Evolutionary conservation across 2,888 invertebrate genomes (phyloP).

Genomic region (Hemicrepidius hirtus): DNA sequence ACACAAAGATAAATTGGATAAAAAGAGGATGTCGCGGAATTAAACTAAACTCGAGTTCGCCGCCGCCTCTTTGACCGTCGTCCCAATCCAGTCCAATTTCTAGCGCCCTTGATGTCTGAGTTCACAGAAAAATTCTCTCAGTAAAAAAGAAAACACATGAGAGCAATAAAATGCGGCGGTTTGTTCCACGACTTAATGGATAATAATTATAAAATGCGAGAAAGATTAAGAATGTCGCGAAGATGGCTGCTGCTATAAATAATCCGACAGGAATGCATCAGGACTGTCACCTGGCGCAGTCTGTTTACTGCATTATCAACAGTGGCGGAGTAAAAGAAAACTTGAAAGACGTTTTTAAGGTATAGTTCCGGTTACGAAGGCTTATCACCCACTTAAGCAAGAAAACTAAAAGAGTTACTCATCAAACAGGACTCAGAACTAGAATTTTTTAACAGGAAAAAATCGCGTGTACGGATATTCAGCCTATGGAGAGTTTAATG

Average conservation of each 20-base stretch:
- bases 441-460: too few species aligned
- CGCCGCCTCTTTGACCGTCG: constrained; percentile 48
- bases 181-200: constrained; percentile 15
- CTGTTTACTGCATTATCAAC: not conserved
- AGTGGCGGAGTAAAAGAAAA: not conserved
- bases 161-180: constrained; percentile 18
- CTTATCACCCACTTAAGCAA: too few species aligned
- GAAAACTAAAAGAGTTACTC: too few species aligned
- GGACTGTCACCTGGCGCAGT: constrained; percentile 35
- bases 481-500: too few species aligned
- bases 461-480: too few species aligned
- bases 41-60: constrained; percentile 47
- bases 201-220: constrained; percentile 28
- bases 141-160: constrained; percentile 5
- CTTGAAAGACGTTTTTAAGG: too few species aligned
- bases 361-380: too few species aligned
- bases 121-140: constrained; percentile 4
- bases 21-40: constrained; percentile 51
- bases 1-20: constrained; percentile 54
- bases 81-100: constrained; percentile 39
- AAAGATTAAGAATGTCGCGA: constrained; percentile 25
- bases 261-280: constrained; percentile 43
- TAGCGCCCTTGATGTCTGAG: constrained; percentile 24
- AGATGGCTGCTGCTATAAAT: constrained; percentile 42
- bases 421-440: too few species aligned